These are phyloP conservation scores for Charanyca ferruginea DNA, from an alignment of 2,888 invertebrate species.

Conservation along the genomic window DNA sequence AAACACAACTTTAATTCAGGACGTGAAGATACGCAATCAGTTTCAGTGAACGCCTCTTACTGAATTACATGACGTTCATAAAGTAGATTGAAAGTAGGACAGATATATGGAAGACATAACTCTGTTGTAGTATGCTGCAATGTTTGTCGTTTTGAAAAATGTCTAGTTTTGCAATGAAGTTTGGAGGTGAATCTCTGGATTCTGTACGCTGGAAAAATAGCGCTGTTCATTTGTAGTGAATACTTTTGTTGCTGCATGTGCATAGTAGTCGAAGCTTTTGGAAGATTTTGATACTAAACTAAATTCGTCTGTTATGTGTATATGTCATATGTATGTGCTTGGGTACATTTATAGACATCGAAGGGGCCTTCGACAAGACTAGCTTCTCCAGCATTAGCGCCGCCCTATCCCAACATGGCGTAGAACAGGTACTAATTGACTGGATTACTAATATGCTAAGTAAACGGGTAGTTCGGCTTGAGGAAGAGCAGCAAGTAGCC, in stretches of 20 bases:
- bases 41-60: constrained; percentile 26
- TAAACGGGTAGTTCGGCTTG: too few species aligned
- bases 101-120: constrained; percentile 25
- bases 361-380: too few species aligned
- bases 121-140: constrained; percentile 18
- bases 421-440: too few species aligned
- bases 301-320: too few species aligned
- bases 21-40: constrained; percentile 30
- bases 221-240: neutral
- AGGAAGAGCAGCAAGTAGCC: too few species aligned
- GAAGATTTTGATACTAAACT: too few species aligned
- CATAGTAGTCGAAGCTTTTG: neutral
- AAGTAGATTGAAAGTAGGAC: constrained; percentile 50
- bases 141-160: constrained; percentile 9
- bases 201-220: constrained; percentile 14
- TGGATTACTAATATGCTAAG: too few species aligned
- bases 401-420: too few species aligned
- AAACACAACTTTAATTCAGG: constrained; percentile 29
- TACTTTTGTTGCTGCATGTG: neutral
- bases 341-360: too few species aligned
- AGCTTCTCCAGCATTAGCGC: too few species aligned
- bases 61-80: constrained; percentile 43
- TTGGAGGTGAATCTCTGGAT: constrained; percentile 8
- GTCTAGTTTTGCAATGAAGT: constrained; percentile 29
- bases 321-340: too few species aligned